Percentiles rank a stretch among this genome's conserved stretches.
These are phyloP conservation scores for Hydrolagus colliei DNA, from an alignment of 2,797 vertebrate genomes.

Conservation along the genomic window DNA sequence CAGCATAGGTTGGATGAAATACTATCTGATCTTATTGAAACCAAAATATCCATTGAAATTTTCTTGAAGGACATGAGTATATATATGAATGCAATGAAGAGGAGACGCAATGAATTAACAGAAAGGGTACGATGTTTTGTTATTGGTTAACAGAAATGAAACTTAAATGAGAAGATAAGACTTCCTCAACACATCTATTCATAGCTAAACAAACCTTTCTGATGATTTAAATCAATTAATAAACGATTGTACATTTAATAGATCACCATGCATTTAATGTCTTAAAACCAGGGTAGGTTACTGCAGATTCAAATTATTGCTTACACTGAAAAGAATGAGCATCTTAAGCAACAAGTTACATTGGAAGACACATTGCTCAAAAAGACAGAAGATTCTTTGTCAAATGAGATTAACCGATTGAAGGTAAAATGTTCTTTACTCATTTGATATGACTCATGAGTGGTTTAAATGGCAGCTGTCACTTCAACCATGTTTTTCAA, in stretches of 20 bases:
- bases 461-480: not conserved
- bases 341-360: conserved; percentile 35
- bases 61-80: conserved; percentile 17
- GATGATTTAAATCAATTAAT: not conserved
- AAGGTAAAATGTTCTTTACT: conserved; percentile 45
- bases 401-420: conserved; percentile 36
- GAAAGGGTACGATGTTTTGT: conserved; percentile 41
- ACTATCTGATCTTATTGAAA: conserved; percentile 34
- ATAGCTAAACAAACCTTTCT: not conserved
- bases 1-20: conserved; percentile 43
- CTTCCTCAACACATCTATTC: not conserved
- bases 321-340: conserved; percentile 34
- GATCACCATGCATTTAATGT: not conserved
- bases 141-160: no score
- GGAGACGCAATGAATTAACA: conserved; percentile 33
- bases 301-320: conserved; percentile 38
- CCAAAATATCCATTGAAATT: not conserved
- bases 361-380: conserved; percentile 37
- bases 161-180: not conserved
- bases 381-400: conserved; percentile 34
- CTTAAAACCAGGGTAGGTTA: conserved; percentile 38
- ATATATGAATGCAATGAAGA: conserved; percentile 34
- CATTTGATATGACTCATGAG: not conserved
- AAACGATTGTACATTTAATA: not conserved
- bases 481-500: no score